Conservation (phyloP, 1,140 invertebrate genomes). For the Euura lappo region DNA sequence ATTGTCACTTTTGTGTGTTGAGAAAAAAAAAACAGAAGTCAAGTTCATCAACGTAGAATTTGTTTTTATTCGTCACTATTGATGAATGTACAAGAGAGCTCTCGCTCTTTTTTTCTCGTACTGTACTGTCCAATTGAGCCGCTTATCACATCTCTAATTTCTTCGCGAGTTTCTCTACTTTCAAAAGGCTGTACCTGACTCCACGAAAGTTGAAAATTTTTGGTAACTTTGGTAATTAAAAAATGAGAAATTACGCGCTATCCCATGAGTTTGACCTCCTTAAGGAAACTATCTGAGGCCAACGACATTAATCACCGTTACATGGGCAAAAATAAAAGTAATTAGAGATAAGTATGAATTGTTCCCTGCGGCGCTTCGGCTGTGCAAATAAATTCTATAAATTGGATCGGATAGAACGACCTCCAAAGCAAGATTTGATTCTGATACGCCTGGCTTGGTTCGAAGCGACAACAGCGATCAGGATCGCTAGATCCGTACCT, state of each 20-base stretch:
- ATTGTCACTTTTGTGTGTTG: too few species aligned
- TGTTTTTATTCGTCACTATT: too few species aligned
- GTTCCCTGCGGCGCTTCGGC: too few species aligned
- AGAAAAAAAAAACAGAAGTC: too few species aligned
- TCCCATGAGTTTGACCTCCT: background rate
- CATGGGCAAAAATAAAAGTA: too few species aligned
- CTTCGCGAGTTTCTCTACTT: background rate
- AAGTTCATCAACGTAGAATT: too few species aligned
- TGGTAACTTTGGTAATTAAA: background rate
- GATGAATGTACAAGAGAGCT: too few species aligned
- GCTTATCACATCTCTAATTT: background rate
- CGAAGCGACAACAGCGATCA: background rate
- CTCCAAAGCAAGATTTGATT: background rate
- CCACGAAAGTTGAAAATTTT: background rate
- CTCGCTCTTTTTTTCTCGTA: too few species aligned
- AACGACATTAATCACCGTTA: too few species aligned
- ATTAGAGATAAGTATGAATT: too few species aligned
- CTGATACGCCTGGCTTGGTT: background rate
- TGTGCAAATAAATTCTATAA: background rate
- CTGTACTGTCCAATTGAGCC: too few species aligned
- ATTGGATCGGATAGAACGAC: background rate
- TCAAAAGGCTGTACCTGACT: background rate
- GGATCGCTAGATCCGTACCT: background rate
- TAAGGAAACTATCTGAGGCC: background rate
- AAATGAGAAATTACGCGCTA: too few species aligned